phyloP scores from a whole-genome alignment of 2,113 vertebrate species.

The Rhinoderma darwinii region DNA sequence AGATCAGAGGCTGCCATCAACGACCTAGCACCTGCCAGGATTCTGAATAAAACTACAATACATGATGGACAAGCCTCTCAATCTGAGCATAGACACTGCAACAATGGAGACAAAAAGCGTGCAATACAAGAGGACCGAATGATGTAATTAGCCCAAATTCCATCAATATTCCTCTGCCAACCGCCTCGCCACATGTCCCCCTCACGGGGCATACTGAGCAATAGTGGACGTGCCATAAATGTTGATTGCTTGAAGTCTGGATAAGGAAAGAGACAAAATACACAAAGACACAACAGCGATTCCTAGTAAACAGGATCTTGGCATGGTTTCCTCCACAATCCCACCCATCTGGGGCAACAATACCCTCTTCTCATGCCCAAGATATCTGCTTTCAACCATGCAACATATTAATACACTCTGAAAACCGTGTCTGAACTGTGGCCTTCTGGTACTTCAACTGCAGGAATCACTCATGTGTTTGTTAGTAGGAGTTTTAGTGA shows the following conservation, averaged over 20 bases:
- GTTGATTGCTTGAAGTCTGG: constrained; percentile 8
- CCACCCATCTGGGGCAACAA: constrained; percentile 4
- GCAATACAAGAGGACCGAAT: neutral
- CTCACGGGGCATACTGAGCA: neutral
- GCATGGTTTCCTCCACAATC: neutral
- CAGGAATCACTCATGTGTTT: too few relatives aligned
- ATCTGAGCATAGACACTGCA: neutral
- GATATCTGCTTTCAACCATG: neutral
- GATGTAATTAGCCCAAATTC: neutral
- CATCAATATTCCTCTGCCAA: neutral
- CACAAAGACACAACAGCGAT: neutral
- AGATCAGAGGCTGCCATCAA: neutral
- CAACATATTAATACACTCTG: neutral
- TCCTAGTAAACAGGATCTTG: constrained; percentile 48
- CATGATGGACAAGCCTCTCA: neutral
- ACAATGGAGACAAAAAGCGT: neutral
- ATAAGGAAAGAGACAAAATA: neutral
- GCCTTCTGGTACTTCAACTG: neutral
- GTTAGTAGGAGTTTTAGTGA: too few relatives aligned
- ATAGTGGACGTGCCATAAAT: neutral
- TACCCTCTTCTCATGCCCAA: neutral
- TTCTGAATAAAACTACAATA: neutral
- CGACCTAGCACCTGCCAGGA: neutral
- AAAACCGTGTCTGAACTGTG: neutral
- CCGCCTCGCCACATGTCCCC: neutral